Evolutionary conservation across 2,113 vertebrate species (phyloP).

Genomic region (Terrapene triunguis): DNA sequence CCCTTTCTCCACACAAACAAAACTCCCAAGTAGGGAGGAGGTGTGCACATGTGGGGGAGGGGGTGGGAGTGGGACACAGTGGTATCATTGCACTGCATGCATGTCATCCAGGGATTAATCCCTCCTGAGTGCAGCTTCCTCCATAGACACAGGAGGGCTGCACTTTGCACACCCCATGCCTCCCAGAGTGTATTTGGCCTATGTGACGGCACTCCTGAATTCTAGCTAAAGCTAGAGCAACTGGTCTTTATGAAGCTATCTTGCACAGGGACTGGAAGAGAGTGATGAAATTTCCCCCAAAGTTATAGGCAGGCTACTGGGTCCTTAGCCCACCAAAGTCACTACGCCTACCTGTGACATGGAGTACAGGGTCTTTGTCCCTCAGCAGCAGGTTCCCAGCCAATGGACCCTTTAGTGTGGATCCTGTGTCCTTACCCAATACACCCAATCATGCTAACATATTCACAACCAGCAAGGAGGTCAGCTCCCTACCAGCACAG

Average conservation of each 20-base stretch:
- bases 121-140: background rate
- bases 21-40: background rate
- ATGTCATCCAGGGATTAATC: background rate
- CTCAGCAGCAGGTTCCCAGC: background rate
- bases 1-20: background rate
- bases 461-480: background rate
- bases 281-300: background rate
- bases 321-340: background rate
- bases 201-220: background rate
- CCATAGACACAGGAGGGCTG: background rate
- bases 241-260: background rate
- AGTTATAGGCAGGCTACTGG: background rate
- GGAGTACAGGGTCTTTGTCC: background rate
- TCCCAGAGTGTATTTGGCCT: background rate
- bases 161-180: background rate
- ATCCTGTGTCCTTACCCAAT: background rate
- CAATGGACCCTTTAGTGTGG: background rate
- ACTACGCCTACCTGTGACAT: background rate
- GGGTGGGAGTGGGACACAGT: background rate
- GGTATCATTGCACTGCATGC: background rate
- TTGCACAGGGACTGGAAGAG: background rate
- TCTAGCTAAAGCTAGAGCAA: background rate
- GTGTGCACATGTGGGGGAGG: background rate
- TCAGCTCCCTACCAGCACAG: background rate
- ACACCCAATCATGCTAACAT: background rate